Evolutionary conservation across 1,140 invertebrate species (phyloP), one percentile per base, ranked within the genome.

Genomic region (Eurosta solidaginis): DNA sequence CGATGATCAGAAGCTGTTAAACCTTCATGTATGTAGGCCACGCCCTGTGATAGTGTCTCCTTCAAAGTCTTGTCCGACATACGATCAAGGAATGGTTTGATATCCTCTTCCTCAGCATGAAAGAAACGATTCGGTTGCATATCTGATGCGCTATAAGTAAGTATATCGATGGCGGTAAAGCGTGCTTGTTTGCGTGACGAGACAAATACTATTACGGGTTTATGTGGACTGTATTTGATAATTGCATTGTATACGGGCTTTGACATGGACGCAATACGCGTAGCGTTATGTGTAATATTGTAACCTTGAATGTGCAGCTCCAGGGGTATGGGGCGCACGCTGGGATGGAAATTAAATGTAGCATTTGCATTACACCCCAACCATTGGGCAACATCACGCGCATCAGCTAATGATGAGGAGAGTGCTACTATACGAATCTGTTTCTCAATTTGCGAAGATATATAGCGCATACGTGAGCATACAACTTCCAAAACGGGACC

Each of bases 281-380:
- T 97, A 2, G 95, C 95, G 86, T 98, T 98, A 89, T 99, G 98
- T 0, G 96, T 98, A 14, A 99, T 96, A 89, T 99, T 99, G 87
- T 98, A 97, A 12, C 98, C 97, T 90, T 96, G 95, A 63, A 99
- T 97, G 83, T 99, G 96, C 29, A 99, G 89, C 88, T 99, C 97
- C 6, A 99, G 88, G 0, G 97, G 96, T 36, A 99, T 90, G 9
- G 98, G 98, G 22, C 98, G 90, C 9, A 99, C 97, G 85, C 96
- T 98, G 0, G 98, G 98, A 88, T 99, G 97, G 88, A 99, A 99
- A 90, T 99, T 99, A 88, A 99, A 99, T 1, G 96, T 97, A 36
- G 93, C 93, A 79, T 96, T 96, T 4, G 96, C 92, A 80, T 93
- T 94, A 83, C 96, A 98, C 20, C 97, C 98, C 1, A 99, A 89